These are phyloP conservation scores for Myotis brandtii DNA, from an alignment of 2,113 vertebrate genomes.

Conservation along the genomic window DNA sequence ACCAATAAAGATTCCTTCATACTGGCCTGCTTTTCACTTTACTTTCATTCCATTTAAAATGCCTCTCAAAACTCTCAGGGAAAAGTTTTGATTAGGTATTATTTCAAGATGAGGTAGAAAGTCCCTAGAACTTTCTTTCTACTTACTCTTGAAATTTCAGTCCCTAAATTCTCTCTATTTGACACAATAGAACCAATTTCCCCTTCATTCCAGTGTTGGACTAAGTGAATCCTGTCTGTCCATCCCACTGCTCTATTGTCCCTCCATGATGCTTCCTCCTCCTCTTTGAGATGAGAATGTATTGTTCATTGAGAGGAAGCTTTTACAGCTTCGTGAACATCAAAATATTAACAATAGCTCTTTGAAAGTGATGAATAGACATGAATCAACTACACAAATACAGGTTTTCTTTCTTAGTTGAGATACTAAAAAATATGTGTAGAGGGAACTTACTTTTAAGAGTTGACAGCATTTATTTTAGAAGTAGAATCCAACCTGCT, in stretches of 20 bases:
- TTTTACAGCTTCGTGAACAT: neutral
- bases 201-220: neutral
- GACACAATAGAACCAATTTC: neutral
- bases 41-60: neutral
- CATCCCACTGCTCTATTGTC: neutral
- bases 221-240: neutral
- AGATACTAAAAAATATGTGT: slow-evolving; percentile 4
- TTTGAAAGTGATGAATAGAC: neutral
- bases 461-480: slow-evolving; percentile 14
- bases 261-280: neutral
- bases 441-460: neutral
- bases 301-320: neutral
- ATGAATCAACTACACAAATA: neutral
- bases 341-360: neutral
- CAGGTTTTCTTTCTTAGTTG: neutral
- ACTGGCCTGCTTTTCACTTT: neutral
- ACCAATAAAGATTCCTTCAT: neutral
- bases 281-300: neutral
- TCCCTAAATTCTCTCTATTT: neutral
- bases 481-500: neutral
- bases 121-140: neutral
- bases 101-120: too few relatives aligned
- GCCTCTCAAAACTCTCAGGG: neutral
- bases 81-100: neutral
- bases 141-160: neutral